Base-by-base conservation (phyloP, 2,797 vertebrate species). In the Tokudaia muenninki region DNA sequence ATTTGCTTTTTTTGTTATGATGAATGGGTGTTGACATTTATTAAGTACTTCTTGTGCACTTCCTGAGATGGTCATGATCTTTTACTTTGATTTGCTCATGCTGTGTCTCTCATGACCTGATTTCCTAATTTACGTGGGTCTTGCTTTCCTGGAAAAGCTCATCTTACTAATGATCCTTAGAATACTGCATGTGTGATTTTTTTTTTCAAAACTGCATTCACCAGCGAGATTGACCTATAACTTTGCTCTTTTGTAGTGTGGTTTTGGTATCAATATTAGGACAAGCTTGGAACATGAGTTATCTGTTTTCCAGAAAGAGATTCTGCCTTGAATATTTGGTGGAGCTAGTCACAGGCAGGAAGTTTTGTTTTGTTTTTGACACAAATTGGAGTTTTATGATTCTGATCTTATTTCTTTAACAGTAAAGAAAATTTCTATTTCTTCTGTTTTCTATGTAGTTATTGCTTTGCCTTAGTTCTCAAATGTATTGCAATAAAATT, bases 251-350 rank as follows among this genome's bases (percentile, higher is more conserved):
- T 70, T 70, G 26, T 82, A 41, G 91, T 52, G 26, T 77, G 37
- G 57, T 91, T 96, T 96, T 41, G 37, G 67, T 91, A 91, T 91
- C 67, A 75, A 87, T 59, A 75, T 87, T 81, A 91, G 55, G 16
- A 47, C 16, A 87, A 52, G 37, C 2, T 87, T 34, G 37, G 65
- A 87, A 70, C 47, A 52, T 34, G 50, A 94, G 37, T n/a, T 52
- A 61, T 91, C 16, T 75, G 2, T 91, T 91, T 91, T 82, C 61
- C 59, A 77, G 77, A 41, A 94, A 90, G 79, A 52, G 9, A 72
- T 22, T 84, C 3, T 72, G 50, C 41, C 26, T 72, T 55, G 29
- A 81, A 6, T 90, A 75, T 57, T 87, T 21, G n/a, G 21, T 65
- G 65, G 52, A 86, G 74, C 19, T 81, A 65, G 81, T 5, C 31